These are phyloP conservation scores for Sebastolobus alascanus DNA, from an alignment of 2,797 vertebrate species.

Conservation along the genomic window DNA sequence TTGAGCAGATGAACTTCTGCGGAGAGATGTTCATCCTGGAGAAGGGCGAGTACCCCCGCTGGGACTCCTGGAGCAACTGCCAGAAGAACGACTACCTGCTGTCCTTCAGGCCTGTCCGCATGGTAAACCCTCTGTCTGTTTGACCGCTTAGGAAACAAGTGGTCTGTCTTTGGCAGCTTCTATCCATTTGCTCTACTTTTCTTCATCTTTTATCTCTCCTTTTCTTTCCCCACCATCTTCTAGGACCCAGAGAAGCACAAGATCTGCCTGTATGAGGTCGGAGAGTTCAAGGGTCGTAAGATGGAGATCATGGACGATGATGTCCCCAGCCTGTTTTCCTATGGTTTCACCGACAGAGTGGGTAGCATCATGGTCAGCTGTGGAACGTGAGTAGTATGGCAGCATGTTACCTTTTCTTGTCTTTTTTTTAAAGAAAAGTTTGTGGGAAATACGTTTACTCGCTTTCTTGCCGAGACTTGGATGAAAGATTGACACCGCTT, in stretches of 20 bases:
- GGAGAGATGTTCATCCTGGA: slow-evolving; percentile 91
- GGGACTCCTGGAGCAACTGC: slow-evolving; percentile 90
- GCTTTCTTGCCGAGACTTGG: not conserved
- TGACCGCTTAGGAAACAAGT: not conserved
- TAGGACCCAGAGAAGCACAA: slow-evolving; percentile 86
- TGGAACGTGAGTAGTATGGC: slow-evolving; percentile 79
- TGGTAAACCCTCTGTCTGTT: slow-evolving; percentile 73
- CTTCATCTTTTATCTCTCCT: not conserved
- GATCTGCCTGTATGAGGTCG: slow-evolving; percentile 85
- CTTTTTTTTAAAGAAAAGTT: not conserved
- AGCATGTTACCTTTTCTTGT: not conserved
- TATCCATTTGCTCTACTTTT: not conserved
- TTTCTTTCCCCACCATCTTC: not conserved
- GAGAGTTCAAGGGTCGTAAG: slow-evolving; percentile 87
- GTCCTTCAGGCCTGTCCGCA: slow-evolving; percentile 87
- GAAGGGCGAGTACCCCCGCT: slow-evolving; percentile 89
- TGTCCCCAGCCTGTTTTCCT: slow-evolving; percentile 84
- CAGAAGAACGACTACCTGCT: slow-evolving; percentile 89
- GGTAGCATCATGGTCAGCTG: slow-evolving; percentile 85
- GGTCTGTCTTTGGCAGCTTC: not conserved
- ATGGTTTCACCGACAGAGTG: slow-evolving; percentile 87
- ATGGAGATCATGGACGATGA: slow-evolving; percentile 89
- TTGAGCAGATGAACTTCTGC: slow-evolving; percentile 88
- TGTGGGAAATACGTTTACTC: not conserved
- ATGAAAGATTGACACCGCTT: not conserved